These are phyloP conservation scores for Tipula lateralis DNA, from an alignment of 2,888 invertebrate species.

Conservation along the genomic window DNA sequence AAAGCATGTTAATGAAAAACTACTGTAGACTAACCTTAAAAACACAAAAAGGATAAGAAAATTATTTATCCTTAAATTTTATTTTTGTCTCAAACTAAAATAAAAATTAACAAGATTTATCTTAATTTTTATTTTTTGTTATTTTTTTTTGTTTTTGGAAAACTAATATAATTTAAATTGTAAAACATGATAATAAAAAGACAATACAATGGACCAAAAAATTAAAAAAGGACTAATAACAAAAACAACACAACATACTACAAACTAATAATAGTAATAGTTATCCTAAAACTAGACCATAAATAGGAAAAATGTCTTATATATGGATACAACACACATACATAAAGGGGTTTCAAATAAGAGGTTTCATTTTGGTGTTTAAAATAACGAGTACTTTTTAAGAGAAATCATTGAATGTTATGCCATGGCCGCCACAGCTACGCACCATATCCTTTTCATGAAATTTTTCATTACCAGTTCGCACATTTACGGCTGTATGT, in stretches of 20 bases:
- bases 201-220: background rate
- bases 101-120: slow-evolving; percentile 19
- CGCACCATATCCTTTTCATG: too few species aligned
- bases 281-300: slow-evolving; percentile 19
- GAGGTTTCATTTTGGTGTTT: too few species aligned
- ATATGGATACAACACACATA: background rate
- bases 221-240: background rate
- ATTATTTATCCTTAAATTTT: slow-evolving; percentile 1
- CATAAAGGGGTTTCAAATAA: too few species aligned
- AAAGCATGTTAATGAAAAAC: slow-evolving; percentile 11
- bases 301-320: background rate
- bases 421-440: too few species aligned
- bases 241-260: background rate
- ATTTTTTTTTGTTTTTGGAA: background rate
- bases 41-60: slow-evolving; percentile 1
- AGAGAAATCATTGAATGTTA: too few species aligned
- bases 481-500: too few species aligned
- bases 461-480: too few species aligned
- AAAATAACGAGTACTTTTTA: too few species aligned
- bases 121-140: background rate
- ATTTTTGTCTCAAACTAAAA: slow-evolving; percentile 14
- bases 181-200: slow-evolving; percentile 24
- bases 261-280: slow-evolving; percentile 24
- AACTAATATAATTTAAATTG: slow-evolving; percentile 24
- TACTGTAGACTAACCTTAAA: background rate